These are phyloP conservation scores for Tipula helvola DNA, from an alignment of 2,888 invertebrate species.

Conservation along the genomic window DNA sequence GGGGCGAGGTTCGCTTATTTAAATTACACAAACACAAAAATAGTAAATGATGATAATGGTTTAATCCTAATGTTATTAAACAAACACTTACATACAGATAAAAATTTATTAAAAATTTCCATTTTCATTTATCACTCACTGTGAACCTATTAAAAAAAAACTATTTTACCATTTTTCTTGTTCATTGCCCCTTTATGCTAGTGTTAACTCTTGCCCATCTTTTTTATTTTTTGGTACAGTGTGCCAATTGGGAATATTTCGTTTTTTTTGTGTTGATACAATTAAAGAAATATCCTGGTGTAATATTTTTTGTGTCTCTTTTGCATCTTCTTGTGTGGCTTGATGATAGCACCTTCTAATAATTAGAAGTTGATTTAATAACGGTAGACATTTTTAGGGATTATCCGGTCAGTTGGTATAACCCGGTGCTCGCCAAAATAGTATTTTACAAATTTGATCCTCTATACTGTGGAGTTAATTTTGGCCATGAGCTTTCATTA, in stretches of 20 bases:
- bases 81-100: background rate
- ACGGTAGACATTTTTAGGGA: too few relatives aligned
- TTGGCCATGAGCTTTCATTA: too few relatives aligned
- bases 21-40: background rate
- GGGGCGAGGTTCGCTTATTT: background rate
- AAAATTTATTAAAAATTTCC: constrained; percentile 4
- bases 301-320: too few relatives aligned
- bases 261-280: background rate
- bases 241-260: background rate
- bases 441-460: too few relatives aligned
- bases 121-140: background rate
- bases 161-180: background rate
- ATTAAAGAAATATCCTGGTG: too few relatives aligned
- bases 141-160: background rate
- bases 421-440: too few relatives aligned
- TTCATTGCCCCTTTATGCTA: background rate
- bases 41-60: background rate
- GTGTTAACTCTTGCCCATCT: background rate
- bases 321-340: too few relatives aligned
- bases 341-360: too few relatives aligned
- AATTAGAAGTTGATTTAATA: too few relatives aligned
- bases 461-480: too few relatives aligned
- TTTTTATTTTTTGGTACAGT: background rate
- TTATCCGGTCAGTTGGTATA: too few relatives aligned
- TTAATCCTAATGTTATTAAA: background rate